Percentiles rank a stretch among this genome's conserved stretches.
phyloP scores from a whole-genome alignment of 2,888 invertebrate genomes.

The Eupithecia abbreviata region DNA sequence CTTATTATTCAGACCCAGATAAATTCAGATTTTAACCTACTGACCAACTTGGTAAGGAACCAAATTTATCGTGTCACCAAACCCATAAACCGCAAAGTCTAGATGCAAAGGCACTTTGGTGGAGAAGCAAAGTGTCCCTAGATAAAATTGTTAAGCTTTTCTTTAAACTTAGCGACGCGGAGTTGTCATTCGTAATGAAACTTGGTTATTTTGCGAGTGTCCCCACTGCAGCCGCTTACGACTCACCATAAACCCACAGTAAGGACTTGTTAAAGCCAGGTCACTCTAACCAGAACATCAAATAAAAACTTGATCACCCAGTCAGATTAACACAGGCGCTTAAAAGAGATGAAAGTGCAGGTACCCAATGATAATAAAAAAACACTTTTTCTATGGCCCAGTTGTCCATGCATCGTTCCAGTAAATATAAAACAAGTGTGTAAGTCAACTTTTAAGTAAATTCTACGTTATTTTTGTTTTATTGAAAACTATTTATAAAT shows the following conservation, averaged over 20 bases:
- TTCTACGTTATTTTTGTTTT: too few relatives aligned
- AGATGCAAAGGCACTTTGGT: slow-evolving; percentile 2
- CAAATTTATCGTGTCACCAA: neutral
- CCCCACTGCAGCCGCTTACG: slow-evolving; percentile 47
- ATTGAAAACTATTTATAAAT: neutral
- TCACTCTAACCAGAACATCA: slow-evolving; percentile 12
- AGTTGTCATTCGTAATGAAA: slow-evolving; percentile 46
- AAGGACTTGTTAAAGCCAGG: slow-evolving; percentile 5
- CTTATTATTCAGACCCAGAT: neutral
- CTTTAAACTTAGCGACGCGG: slow-evolving; percentile 40
- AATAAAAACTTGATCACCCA: neutral
- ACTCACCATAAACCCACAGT: slow-evolving; percentile 40
- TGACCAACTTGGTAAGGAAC: neutral
- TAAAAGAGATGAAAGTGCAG: neutral
- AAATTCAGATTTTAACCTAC: neutral
- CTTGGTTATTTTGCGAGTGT: slow-evolving; percentile 50
- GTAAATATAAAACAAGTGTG: too few relatives aligned
- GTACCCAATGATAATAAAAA: neutral
- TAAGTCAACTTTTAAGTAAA: too few relatives aligned
- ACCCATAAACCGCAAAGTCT: neutral
- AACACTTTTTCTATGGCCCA: neutral
- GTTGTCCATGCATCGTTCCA: neutral
- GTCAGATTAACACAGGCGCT: neutral
- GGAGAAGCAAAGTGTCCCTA: slow-evolving; percentile 2
- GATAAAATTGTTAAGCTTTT: slow-evolving; percentile 36